Percentiles rank a stretch among this genome's conserved stretches.
phyloP scores from a whole-genome alignment of 2,888 invertebrate genomes.

The Dicyrtoma fusca region DNA sequence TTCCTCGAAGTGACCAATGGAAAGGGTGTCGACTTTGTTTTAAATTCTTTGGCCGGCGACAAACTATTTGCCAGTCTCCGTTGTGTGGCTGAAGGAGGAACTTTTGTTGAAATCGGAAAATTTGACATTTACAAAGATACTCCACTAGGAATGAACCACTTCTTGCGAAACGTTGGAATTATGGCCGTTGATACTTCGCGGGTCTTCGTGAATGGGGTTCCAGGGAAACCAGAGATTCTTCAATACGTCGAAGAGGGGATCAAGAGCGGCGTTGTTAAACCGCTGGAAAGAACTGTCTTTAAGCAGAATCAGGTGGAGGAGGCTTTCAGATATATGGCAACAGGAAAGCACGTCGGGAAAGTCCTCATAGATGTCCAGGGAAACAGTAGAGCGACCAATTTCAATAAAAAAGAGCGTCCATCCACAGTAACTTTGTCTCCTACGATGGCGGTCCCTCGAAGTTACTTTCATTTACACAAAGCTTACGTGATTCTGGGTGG shows the following conservation, averaged over 20 bases:
- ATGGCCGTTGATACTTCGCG: constrained; percentile 69
- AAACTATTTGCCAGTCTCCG: constrained; percentile 69
- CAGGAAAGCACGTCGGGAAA: constrained; percentile 72
- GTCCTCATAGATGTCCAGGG: constrained; percentile 59
- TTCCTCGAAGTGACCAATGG: constrained; percentile 78
- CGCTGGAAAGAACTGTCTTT: constrained; percentile 70
- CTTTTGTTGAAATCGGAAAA: constrained; percentile 21
- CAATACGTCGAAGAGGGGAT: constrained; percentile 71
- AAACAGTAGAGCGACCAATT: constrained; percentile 54
- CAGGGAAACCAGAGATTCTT: constrained; percentile 56
- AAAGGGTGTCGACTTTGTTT: constrained; percentile 85
- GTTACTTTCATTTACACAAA: constrained; percentile 64
- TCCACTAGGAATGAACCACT: constrained; percentile 79
- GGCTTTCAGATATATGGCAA: constrained; percentile 73
- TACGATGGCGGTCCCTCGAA: constrained; percentile 62
- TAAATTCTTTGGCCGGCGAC: constrained; percentile 70
- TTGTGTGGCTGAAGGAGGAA: constrained; percentile 65
- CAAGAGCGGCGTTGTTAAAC: constrained; percentile 69
- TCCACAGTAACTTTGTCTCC: too few relatives aligned
- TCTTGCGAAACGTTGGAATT: constrained; percentile 74
- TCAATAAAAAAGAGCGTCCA: constrained; percentile 55
- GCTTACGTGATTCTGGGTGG: constrained; percentile 65
- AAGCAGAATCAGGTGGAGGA: constrained; percentile 69
- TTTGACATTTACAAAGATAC: constrained; percentile 59
- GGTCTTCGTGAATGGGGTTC: constrained; percentile 66